Evolutionary conservation across 2,113 vertebrate species (phyloP).

Genomic region (Ia io): DNA sequence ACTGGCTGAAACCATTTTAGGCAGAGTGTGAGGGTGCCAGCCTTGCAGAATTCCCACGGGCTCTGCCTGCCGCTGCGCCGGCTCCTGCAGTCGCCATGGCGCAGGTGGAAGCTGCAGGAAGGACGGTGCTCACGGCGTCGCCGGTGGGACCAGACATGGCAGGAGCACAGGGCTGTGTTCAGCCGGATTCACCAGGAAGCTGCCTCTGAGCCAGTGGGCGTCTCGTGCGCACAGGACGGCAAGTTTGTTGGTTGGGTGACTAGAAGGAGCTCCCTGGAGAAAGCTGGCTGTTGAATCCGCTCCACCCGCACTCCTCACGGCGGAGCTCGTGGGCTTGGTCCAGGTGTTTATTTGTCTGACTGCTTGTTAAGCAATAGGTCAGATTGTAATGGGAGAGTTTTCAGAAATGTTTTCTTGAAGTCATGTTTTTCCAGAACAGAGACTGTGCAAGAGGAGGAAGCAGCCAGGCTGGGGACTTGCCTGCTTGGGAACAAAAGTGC

Average conservation of each 20-base stretch:
- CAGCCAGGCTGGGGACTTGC: not conserved
- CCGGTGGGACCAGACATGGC: not conserved
- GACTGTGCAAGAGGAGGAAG: not conserved
- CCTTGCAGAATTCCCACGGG: accelerated
- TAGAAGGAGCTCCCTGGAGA: not conserved
- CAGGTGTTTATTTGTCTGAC: not conserved
- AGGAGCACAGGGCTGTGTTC: too few relatives aligned
- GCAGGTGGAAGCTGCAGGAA: not conserved
- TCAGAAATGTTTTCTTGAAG: not conserved
- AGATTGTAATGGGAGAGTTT: not conserved
- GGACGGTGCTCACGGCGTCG: too few relatives aligned
- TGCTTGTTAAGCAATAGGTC: not conserved
- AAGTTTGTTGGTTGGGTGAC: too few relatives aligned
- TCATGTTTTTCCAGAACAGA: not conserved
- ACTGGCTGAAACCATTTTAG: not conserved
- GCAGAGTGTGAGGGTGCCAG: not conserved
- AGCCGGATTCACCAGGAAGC: not conserved
- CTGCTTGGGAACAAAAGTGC: not conserved
- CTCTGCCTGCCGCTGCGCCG: not conserved
- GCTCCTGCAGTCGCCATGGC: not conserved
- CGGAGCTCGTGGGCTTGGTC: too few relatives aligned
- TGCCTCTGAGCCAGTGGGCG: too few relatives aligned
- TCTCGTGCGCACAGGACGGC: accelerated
- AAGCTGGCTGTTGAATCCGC: not conserved
- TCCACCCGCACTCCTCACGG: not conserved